Evolutionary conservation across 2,888 invertebrate species (phyloP), one percentile per base, ranked within the genome.

Genomic region (Caprella mutica): DNA sequence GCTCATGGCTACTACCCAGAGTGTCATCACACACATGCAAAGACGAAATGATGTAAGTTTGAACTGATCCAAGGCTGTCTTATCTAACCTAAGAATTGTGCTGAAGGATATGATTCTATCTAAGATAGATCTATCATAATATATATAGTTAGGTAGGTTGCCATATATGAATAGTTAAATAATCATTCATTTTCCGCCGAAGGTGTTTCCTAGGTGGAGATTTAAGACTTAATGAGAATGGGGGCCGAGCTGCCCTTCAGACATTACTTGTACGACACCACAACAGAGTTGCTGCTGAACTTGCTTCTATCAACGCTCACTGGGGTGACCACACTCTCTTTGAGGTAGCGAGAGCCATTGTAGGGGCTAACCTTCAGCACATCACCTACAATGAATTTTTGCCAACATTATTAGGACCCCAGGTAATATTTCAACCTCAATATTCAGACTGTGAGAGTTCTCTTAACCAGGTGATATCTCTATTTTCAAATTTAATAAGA

Each of bases 341-440:
- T 70, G 88, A 89, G 68, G 90, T 91, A 72, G 81, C 86, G 0
- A 76, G 90, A 21, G 81, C 83, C 66, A 86, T 91, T 53, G 77
- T 90, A 4, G 83, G 82, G 1, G 89, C 88, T 9, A 77, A 85
- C 71, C 74, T 88, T 39, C 90, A 90, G 70, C 88, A 88, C 67
- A 84, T 90, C 58, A 86, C 86, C 0, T 89, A 84, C 68, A 77
- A 82, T 3, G 89, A 90, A 71, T 89, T 85, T 70, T 72, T 89
- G 59, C 89, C 89, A 0, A 78, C 89, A 27, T 78, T 90, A 14
- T 73, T 88, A 64, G 86, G 83, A 80, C 69, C 71, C 68, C 51
- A 57, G 44, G 58, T 60, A 27, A 17, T 21, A 30, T 29, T n/a
- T n/a, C n/a, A n/a, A n/a, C n/a, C n/a, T n/a, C n/a, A n/a, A n/a